phyloP scores from a whole-genome alignment of 2,113 vertebrate genomes.

The Actinemys pallida region DNA sequence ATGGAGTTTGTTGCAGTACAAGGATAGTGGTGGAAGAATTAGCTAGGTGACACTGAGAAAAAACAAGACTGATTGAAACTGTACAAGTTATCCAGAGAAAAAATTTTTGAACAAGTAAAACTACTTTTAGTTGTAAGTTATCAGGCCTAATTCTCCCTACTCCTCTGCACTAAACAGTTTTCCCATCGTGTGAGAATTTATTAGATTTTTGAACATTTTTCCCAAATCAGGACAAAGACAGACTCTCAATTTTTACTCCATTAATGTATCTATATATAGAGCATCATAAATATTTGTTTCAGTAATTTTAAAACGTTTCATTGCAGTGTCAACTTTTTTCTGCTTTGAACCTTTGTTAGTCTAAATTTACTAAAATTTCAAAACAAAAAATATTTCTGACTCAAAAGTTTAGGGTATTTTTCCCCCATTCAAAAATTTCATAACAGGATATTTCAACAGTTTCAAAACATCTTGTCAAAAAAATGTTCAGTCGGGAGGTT shows the following conservation, averaged over 20 bases:
- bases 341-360: neutral
- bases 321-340: neutral
- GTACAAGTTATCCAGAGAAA: rapidly evolving
- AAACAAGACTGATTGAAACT: neutral
- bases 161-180: neutral
- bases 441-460: neutral
- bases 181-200: neutral
- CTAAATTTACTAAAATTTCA: neutral
- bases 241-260: neutral
- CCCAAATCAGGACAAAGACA: neutral
- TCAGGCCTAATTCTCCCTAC: neutral
- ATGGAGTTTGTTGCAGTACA: neutral
- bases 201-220: neutral
- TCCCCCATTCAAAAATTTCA: neutral
- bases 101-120: neutral
- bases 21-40: neutral
- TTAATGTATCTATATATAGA: too few species aligned
- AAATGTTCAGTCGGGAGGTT: neutral
- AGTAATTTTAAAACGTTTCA: neutral
- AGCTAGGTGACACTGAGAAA: neutral
- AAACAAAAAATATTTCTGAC: neutral
- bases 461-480: neutral
- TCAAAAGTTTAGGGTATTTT: neutral
- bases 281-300: neutral
- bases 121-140: neutral